Conservation (phyloP, 2,797 vertebrate genomes). For the Pipistrellus kuhlii region DNA sequence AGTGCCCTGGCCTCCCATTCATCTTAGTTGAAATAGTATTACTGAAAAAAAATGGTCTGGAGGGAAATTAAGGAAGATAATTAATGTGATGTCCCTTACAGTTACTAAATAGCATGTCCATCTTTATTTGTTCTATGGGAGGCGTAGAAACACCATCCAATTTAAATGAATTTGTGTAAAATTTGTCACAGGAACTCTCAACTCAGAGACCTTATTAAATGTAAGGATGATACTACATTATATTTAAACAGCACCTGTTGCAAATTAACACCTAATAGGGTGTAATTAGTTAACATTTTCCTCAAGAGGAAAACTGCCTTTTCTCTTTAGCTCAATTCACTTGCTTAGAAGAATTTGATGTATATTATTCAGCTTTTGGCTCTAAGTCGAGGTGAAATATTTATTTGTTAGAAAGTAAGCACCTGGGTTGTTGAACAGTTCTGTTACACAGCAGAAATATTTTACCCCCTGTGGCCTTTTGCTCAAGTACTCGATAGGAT, state of each 20-base stretch:
- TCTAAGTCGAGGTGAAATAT: constrained; percentile 33
- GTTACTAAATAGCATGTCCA: constrained; percentile 52
- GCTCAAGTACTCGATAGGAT: constrained; percentile 11
- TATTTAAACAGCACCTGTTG: constrained; percentile 59
- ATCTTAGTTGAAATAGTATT: constrained; percentile 63
- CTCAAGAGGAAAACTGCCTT: constrained; percentile 56
- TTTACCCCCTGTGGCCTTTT: neutral
- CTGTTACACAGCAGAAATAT: neutral
- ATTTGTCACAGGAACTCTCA: constrained; percentile 41
- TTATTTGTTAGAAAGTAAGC: constrained; percentile 47
- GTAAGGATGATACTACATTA: constrained; percentile 1
- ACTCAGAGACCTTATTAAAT: constrained; percentile 61
- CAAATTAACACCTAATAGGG: constrained; percentile 68
- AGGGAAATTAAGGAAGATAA: constrained; percentile 75
- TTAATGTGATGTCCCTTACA: constrained; percentile 62
- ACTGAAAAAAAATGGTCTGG: constrained; percentile 70
- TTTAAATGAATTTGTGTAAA: constrained; percentile 58
- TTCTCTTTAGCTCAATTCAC: constrained; percentile 64
- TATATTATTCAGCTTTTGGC: constrained; percentile 19
- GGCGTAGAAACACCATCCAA: neutral
- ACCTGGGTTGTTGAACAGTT: neutral
- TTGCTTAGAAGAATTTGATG: constrained; percentile 49
- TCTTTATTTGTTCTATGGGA: constrained; percentile 59
- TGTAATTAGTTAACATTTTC: constrained; percentile 65
- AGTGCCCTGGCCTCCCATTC: constrained; percentile 7